Percentiles rank a stretch among this genome's conserved stretches.
Evolutionary conservation across 2,888 invertebrate genomes (phyloP).

Genomic region (Scelioninae gen. 2): DNA sequence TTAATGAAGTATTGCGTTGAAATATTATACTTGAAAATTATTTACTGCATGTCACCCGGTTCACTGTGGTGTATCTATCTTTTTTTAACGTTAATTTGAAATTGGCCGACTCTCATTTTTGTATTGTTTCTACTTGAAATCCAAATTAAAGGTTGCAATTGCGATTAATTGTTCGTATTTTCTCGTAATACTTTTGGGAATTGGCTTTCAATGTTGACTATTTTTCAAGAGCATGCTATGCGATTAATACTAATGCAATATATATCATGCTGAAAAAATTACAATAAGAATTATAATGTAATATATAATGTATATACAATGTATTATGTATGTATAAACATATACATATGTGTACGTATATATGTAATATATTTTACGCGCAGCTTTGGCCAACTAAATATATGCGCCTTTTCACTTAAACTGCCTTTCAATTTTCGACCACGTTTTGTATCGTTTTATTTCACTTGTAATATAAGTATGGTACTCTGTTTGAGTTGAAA

Average conservation of each 20-base stretch:
- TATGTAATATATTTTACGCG: constrained; percentile 23
- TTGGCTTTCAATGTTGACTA: constrained; percentile 51
- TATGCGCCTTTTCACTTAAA: constrained; percentile 37
- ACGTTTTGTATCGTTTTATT: constrained; percentile 14
- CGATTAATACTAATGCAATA: constrained; percentile 43
- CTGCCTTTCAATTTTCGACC: constrained; percentile 28
- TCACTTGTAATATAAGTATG: constrained; percentile 9
- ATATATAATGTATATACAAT: too few relatives aligned
- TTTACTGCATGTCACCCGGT: neutral
- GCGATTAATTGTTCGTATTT: constrained; percentile 26
- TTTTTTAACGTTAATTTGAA: neutral
- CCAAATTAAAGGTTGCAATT: constrained; percentile 57
- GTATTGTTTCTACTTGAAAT: constrained; percentile 56
- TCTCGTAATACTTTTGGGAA: constrained; percentile 21
- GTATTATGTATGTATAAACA: too few relatives aligned
- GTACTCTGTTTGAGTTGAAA: constrained; percentile 14
- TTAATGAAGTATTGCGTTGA: neutral
- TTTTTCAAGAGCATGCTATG: constrained; percentile 35
- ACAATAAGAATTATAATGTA: too few relatives aligned
- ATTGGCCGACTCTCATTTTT: neutral
- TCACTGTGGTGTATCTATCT: neutral
- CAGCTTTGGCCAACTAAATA: constrained; percentile 19
- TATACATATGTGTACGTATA: constrained; percentile 16
- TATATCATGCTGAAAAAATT: constrained; percentile 30
- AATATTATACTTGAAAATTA: neutral